Evolutionary conservation across 2,888 invertebrate genomes (phyloP).

Genomic region (Artemia sp.): DNA sequence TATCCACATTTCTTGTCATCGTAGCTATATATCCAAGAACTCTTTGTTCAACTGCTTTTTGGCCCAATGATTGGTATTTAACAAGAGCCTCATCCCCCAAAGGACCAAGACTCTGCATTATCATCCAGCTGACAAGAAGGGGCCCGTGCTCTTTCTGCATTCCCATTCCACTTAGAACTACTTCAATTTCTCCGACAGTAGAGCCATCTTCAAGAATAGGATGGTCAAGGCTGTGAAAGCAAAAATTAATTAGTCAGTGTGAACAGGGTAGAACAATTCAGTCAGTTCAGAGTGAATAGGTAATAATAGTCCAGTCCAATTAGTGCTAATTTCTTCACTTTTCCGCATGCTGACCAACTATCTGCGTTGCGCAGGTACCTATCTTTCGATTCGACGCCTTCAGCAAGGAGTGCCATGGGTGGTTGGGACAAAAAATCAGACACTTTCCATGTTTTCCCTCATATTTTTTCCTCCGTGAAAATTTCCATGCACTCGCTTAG

Average conservation of each 20-base stretch:
- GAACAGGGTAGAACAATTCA: neutral
- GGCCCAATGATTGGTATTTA: neutral
- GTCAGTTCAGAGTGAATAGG: neutral
- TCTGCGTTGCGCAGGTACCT: no score
- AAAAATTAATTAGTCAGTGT: neutral
- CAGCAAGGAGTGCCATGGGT: no score
- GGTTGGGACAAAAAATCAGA: no score
- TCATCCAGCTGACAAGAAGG: neutral
- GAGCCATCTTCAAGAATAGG: neutral
- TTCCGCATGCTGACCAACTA: no score
- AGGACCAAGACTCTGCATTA: slow-evolving; percentile 4
- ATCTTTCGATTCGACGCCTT: no score
- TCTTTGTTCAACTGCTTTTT: slow-evolving; percentile 8
- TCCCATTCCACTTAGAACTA: slow-evolving; percentile 10
- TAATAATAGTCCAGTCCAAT: neutral
- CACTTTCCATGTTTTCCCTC: no score
- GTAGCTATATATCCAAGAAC: neutral
- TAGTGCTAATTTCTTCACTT: neutral
- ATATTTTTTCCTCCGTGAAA: no score
- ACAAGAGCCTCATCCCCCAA: neutral
- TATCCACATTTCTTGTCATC: neutral
- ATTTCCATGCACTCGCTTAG: no score
- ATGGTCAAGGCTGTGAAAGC: neutral
- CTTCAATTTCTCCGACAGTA: neutral
- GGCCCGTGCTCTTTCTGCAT: slow-evolving; percentile 8